Evolutionary conservation across 1,140 invertebrate species (phyloP).

Genomic region (Drosophila biarmipes): DNA sequence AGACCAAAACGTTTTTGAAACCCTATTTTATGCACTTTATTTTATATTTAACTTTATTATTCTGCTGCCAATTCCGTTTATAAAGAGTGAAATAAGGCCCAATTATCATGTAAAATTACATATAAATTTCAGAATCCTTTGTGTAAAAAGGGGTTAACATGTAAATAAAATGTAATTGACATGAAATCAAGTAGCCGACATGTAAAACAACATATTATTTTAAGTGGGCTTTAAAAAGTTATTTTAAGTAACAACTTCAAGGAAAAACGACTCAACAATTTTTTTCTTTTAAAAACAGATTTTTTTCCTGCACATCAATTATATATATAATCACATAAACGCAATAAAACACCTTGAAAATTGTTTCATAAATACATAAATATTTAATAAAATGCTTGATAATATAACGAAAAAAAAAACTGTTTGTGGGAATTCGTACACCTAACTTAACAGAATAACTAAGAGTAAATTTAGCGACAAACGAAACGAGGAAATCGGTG

Average conservation of each 20-base stretch:
- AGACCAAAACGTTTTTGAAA: too few relatives aligned
- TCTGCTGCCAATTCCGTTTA: too few relatives aligned
- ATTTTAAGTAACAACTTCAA: too few relatives aligned
- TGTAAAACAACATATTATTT: background rate
- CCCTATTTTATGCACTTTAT: background rate
- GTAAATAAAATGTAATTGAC: background rate
- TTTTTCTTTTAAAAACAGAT: too few relatives aligned
- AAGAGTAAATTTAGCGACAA: constrained; percentile 29
- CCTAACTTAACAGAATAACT: constrained; percentile 15
- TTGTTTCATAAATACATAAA: constrained; percentile 64
- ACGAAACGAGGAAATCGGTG: constrained; percentile 16
- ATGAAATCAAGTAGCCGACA: background rate
- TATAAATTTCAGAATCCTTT: constrained; percentile 1
- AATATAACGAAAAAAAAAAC: constrained; percentile 48
- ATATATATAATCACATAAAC: background rate
- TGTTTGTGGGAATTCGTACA: constrained; percentile 9
- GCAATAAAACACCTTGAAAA: constrained; percentile 18
- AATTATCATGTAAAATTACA: background rate
- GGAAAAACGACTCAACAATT: too few relatives aligned
- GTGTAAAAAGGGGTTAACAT: background rate
- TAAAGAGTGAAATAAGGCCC: background rate
- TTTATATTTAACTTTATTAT: background rate
- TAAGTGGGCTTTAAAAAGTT: too few relatives aligned
- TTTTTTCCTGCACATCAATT: too few relatives aligned
- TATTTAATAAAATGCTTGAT: constrained; percentile 54